These are phyloP conservation scores for Fulica atra DNA, from an alignment of 2,113 vertebrate species.

Conservation along the genomic window DNA sequence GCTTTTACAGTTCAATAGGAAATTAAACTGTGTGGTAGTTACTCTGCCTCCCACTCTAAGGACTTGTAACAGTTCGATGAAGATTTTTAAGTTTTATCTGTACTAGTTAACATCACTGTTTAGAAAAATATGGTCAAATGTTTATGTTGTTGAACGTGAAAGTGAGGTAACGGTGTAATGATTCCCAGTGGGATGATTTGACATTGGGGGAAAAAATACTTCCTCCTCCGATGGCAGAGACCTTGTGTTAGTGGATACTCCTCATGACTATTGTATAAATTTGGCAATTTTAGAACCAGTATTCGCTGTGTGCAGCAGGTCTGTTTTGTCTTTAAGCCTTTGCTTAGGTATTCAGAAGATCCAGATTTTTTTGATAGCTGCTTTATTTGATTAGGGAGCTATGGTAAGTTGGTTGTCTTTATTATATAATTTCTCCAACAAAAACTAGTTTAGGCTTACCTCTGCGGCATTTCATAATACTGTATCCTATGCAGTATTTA, in stretches of 20 bases:
- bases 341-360: background rate
- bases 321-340: background rate
- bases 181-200: background rate
- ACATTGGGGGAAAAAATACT: background rate
- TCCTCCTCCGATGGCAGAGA: background rate
- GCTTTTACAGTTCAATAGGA: background rate
- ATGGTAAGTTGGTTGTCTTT: background rate
- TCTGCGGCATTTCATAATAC: background rate
- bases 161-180: background rate
- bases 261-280: background rate
- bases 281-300: background rate
- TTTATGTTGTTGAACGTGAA: background rate
- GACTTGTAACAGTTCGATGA: background rate
- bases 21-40: background rate
- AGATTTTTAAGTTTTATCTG: background rate
- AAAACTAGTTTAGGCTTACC: background rate
- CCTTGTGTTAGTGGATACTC: background rate
- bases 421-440: background rate
- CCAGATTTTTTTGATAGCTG: background rate
- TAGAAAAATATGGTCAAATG: background rate
- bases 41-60: background rate
- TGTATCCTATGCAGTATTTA: background rate
- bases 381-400: background rate
- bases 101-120: background rate
- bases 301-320: background rate